phyloP scores from a whole-genome alignment of 2,888 invertebrate species.

The Andrena bicolor region DNA sequence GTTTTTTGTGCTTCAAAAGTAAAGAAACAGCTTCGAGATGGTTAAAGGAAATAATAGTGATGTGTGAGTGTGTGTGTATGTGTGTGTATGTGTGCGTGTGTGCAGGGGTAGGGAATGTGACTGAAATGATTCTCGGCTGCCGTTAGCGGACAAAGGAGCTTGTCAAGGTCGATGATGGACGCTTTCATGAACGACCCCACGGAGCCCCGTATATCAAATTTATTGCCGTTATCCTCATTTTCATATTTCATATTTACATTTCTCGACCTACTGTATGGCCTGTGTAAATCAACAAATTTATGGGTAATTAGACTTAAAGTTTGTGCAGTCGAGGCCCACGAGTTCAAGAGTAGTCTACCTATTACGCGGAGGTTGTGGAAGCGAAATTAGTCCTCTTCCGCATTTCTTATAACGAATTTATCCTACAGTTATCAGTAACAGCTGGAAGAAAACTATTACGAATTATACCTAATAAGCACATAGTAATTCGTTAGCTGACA shows the following conservation, averaged over 20 bases:
- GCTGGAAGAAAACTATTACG: background rate
- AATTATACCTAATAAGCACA: background rate
- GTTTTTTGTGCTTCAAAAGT: too few relatives aligned
- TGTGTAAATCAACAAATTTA: slow-evolving; percentile 84
- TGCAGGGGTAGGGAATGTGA: slow-evolving; percentile 45
- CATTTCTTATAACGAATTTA: background rate
- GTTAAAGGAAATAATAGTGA: too few relatives aligned
- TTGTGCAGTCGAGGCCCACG: slow-evolving; percentile 77
- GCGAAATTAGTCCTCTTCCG: slow-evolving; percentile 30
- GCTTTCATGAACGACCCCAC: slow-evolving; percentile 86
- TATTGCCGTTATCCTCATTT: slow-evolving; percentile 85
- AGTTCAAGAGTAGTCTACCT: slow-evolving; percentile 32
- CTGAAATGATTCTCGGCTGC: slow-evolving; percentile 76
- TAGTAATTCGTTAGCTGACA: slow-evolving; percentile 75
- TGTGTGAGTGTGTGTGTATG: too few relatives aligned
- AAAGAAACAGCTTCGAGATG: too few relatives aligned
- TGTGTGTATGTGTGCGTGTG: too few relatives aligned
- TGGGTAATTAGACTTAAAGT: slow-evolving; percentile 83
- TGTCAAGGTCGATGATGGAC: slow-evolving; percentile 85
- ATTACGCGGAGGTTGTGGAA: slow-evolving; percentile 54
- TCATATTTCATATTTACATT: slow-evolving; percentile 85
- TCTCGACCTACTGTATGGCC: slow-evolving; percentile 77
- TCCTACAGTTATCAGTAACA: background rate
- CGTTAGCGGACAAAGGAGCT: slow-evolving; percentile 82
- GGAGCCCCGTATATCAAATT: slow-evolving; percentile 86